Evolutionary conservation across 2,797 vertebrate species (phyloP), one percentile per base, ranked within the genome.

Genomic region (Xyrichtys novacula): DNA sequence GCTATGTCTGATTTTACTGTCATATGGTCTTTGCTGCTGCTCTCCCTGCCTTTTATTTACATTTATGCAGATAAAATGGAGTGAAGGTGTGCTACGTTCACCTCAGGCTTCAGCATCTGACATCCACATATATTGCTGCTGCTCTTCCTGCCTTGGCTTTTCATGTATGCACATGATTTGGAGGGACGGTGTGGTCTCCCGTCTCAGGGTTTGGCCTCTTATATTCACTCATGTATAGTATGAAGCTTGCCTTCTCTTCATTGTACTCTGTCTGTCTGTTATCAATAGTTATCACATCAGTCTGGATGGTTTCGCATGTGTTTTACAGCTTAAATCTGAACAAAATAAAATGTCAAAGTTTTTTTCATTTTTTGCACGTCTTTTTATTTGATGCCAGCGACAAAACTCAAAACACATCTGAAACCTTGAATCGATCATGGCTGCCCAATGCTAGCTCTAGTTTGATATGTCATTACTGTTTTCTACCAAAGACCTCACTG

Each of bases 331-430:
- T 22, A 25, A 79, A 70, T 57, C 62, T 22, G 49, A 69, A 19
- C 54, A 54, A 70, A 66, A 59, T 65, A 52, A 58, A 0, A 62
- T 65, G 68, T 60, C 54, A 12, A 60, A 42, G 28, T 58, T 44
- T 71, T 66, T 55, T 9, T 71, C 34, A 11, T 75, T 59, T 44
- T 44, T 16, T 36, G 56, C 50, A 6, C 32, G 12, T 42, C 48
- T 69, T 83, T n/a, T 84, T 23, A 56, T 71, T 44, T 9, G 3
- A 17, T 38, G 72, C 81, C 77, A 84, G 61, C 59, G 10, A 38
- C 22, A 19, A 23, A 80, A 76, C 54, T 59, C 25, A 23, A 71
- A 84, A 59, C 74, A 85, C 71, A 74, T 61, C 36, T 10, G 31
- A 25, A 55, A 63, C 54, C 39, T 71, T 62, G 38, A 42, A 20